These are phyloP conservation scores for Prorops nasuta DNA, from an alignment of 1,140 invertebrate genomes.

Conservation along the genomic window DNA sequence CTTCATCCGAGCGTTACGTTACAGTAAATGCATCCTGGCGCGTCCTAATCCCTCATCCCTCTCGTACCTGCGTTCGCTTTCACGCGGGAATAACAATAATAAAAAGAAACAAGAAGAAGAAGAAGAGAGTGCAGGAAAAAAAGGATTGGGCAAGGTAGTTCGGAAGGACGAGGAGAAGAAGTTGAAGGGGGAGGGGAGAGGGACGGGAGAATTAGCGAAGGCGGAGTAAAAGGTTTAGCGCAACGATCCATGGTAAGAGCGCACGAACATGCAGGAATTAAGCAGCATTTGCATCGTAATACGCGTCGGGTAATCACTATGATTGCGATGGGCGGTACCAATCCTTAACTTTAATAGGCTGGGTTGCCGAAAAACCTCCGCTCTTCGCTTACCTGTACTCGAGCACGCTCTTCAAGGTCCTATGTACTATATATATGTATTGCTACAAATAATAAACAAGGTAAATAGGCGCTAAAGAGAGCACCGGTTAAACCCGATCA, in stretches of 20 bases:
- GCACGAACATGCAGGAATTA: constrained; percentile 25
- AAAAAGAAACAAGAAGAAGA: not conserved
- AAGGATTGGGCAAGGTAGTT: no score
- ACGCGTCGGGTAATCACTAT: constrained; percentile 37
- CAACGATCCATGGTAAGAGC: constrained; percentile 10
- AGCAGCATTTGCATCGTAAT: constrained; percentile 45
- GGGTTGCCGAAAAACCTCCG: constrained; percentile 28
- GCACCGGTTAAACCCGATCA: no score
- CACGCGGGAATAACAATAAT: no score
- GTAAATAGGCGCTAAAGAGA: no score
- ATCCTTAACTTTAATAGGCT: constrained; percentile 38
- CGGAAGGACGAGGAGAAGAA: not conserved
- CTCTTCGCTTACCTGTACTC: not conserved
- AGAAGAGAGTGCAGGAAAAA: no score
- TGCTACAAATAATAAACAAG: not conserved
- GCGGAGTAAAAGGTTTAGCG: constrained; percentile 10
- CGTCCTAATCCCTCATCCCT: no score
- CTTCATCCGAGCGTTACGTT: no score
- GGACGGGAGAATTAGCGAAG: no score
- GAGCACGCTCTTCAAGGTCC: not conserved
- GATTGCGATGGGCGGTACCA: constrained; percentile 37
- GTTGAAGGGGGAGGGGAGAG: not conserved
- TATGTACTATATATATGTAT: not conserved
- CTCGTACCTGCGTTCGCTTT: no score
- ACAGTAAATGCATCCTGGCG: no score